Base-by-base conservation (phyloP, 2,888 invertebrate genomes). In the Petrolisthes manimaculis region DNA sequence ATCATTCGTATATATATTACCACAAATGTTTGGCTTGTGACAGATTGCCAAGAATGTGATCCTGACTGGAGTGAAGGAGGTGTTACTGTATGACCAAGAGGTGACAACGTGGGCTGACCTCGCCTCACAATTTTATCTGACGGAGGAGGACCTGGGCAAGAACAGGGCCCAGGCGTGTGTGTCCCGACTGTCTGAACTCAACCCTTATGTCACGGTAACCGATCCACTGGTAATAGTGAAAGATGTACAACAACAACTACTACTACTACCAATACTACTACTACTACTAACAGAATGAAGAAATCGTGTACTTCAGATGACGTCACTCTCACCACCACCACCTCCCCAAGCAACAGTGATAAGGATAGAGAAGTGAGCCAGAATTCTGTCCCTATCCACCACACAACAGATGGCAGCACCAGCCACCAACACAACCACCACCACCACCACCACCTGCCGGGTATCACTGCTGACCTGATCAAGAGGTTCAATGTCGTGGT, bases 31-130 rank as follows among this genome's bases (percentile, higher is more conserved):
- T 18, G 5, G 4, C 79, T n/a, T 79, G 54, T n/a, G 14, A 2
- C 78, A 84, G 84, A 61, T 84, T 89, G 84, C 99, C 9, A 99
- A 99, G 94, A 99, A 99, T 94, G 96, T 99, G 92, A 98, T 99
- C 92, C 95, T 99, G 91, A 97, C 97, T 92, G 99, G 99, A 92
- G 99, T 99, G 86, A 98, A 98, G 93, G 97, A 98, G 86, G 98
- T 99, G 92, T 98, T 98, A 89, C 94, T 99, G 92, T 98, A 98
- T 94, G 99, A 99, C 94, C 95, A 95, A 92, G 56, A 90, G 92
- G 5, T 92, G 92, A 91, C 84, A 91, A 81, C 77, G 6, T n/a
- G 24, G 21, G 21, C 18, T 18, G 89, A 89, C 24, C 83, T 86
- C 18, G 53, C 86, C 74, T 91, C 92, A 8, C 92, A 94, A 93